Base-by-base conservation (phyloP, 1,140 invertebrate genomes). In the Tribolium castaneum region DNA sequence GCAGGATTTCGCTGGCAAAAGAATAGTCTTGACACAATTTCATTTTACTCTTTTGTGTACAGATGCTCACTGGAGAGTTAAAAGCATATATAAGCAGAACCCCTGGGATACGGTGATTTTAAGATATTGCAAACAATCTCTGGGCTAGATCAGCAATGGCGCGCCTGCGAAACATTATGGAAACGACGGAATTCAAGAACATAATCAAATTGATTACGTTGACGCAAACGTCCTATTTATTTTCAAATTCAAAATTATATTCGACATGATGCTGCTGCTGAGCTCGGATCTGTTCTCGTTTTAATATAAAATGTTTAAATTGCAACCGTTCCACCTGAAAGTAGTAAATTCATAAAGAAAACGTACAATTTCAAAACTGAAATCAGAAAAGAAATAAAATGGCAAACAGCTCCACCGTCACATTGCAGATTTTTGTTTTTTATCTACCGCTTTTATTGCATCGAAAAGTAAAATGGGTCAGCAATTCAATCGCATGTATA, bases 51-150 rank as follows among this genome's bases (percentile, higher is more conserved):
- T 52, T 51, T 34, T 52, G 49, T 73, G n/a, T 34, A 22, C 52
- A 54, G 70, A 72, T 52, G 30, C 54, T 30, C 76, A 77, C 76
- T 45, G 19, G 56, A 56, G 59, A 77, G 62, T 66, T 77, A 77
- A 77, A 77, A 71, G 76, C 76, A 66, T 66, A 77, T 72, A 66
- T 59, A 77, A 71, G 70, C 66, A 66, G 59, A 52, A 70, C 62
- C 70, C 70, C 10, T 30, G 71, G 71, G 71, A 73, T 35, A 66
- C 56, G 59, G 30, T 76, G 75, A 76, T 76, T 76, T 76, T 76
- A 66, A 76, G 75, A 76, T 76, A 76, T 76, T 51, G 75, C 59
- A 76, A 76, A 76, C 75, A 76, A 62, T 76, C 75, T 76, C 75
- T 66, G 52, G 54, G 54, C 45, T 76, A 66, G 59, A 76, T 76